These are phyloP conservation scores for Teleopsis dalmanni DNA, from an alignment of 1,140 invertebrate species.

Conservation along the genomic window DNA sequence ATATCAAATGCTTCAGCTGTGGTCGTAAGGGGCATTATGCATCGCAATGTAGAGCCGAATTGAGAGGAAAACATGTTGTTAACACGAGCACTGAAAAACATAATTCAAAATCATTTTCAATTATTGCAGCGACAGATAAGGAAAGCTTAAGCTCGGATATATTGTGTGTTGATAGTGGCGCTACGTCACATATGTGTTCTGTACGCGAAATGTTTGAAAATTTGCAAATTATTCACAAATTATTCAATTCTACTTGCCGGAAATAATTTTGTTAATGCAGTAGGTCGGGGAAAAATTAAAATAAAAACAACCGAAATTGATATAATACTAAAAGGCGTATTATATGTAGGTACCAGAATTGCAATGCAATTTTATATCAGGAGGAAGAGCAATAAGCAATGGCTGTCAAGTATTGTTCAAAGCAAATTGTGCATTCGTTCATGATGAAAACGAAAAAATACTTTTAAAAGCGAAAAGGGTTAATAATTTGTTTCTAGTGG, in stretches of 20 bases:
- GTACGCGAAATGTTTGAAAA: constrained; percentile 8
- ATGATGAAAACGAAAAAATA: too few relatives aligned
- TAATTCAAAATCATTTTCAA: background rate
- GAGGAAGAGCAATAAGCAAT: too few relatives aligned
- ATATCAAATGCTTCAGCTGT: background rate
- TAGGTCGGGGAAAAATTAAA: constrained; percentile 8
- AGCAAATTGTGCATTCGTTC: too few relatives aligned
- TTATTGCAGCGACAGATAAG: too few relatives aligned
- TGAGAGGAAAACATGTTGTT: background rate
- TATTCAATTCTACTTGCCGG: constrained; percentile 13
- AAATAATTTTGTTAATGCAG: constrained; percentile 8
- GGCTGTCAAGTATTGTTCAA: too few relatives aligned
- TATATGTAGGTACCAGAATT: too few relatives aligned
- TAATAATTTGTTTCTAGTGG: too few relatives aligned
- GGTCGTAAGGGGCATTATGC: background rate
- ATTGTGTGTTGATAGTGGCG: constrained; percentile 19
- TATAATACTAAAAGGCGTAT: too few relatives aligned
- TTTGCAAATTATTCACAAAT: background rate
- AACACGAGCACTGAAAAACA: background rate
- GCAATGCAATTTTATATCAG: too few relatives aligned
- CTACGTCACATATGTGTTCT: constrained; percentile 16
- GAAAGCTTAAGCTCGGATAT: background rate
- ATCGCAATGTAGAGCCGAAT: background rate
- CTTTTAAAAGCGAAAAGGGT: too few relatives aligned
- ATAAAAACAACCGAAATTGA: background rate